Conservation (phyloP, 2,797 vertebrate genomes). For the Labeo calbasu region DNA sequence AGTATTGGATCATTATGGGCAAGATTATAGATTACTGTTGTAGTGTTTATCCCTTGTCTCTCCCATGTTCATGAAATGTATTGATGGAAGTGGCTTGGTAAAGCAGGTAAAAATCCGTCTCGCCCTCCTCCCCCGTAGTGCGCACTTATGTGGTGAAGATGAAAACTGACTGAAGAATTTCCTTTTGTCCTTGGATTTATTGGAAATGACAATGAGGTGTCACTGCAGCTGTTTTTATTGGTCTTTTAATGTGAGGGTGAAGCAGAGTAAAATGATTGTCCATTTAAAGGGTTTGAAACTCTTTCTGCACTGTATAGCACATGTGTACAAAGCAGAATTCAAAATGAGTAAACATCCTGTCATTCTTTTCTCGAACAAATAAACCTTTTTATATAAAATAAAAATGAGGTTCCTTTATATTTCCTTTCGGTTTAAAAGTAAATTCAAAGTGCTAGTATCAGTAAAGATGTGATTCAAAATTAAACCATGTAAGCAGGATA, state of each 20-base stretch:
- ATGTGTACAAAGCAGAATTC: conserved; percentile 67
- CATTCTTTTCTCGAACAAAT: conserved; percentile 75
- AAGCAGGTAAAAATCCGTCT: not conserved
- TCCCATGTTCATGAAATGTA: conserved; percentile 20
- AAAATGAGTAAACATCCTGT: conserved; percentile 59
- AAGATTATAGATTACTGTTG: conserved; percentile 4
- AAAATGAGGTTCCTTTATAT: not conserved
- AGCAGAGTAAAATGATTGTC: conserved; percentile 9
- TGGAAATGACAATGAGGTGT: not conserved
- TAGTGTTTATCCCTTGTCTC: conserved; percentile 25
- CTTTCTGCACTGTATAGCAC: conserved; percentile 63
- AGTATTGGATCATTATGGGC: conserved; percentile 5
- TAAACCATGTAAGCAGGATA: not conserved
- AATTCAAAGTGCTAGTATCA: not conserved
- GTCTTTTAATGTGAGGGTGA: conserved; percentile 10
- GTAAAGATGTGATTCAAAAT: not conserved
- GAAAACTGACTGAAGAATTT: not conserved
- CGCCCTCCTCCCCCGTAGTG: not conserved
- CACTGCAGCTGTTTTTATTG: conserved; percentile 6
- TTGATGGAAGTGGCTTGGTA: not conserved
- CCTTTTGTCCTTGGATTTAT: not conserved
- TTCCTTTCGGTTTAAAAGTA: not conserved
- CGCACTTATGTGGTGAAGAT: not conserved
- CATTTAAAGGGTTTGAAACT: not conserved
- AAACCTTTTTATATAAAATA: conserved; percentile 58